Conservation (phyloP, 1,140 invertebrate species). For the Drosophila prosaltans region DNA sequence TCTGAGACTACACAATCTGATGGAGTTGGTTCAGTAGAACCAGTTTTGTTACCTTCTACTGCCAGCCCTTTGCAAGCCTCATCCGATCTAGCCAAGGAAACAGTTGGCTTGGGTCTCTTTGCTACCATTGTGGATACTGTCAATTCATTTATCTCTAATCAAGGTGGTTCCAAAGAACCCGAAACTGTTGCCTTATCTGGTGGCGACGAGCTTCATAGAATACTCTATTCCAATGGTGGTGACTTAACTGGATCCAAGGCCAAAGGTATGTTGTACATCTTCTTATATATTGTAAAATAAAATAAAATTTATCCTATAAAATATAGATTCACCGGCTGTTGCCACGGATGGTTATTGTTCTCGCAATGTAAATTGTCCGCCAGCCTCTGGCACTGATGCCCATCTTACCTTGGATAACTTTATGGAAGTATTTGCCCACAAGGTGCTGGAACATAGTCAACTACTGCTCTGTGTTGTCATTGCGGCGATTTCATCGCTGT, state of each 20-base stretch:
- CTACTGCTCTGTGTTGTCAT: slow-evolving; percentile 85
- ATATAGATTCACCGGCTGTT: slow-evolving; percentile 4
- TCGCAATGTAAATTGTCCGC: slow-evolving; percentile 22
- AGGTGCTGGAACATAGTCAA: slow-evolving; percentile 71
- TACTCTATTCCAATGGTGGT: slow-evolving; percentile 49
- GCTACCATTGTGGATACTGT: slow-evolving; percentile 76
- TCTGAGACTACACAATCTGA: not conserved
- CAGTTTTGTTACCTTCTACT: slow-evolving; percentile 38
- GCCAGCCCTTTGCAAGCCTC: slow-evolving; percentile 13
- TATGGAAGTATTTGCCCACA: slow-evolving; percentile 48
- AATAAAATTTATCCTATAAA: not conserved
- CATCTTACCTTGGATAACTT: slow-evolving; percentile 67
- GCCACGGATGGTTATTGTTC: slow-evolving; percentile 46
- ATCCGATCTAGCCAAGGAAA: slow-evolving; percentile 28
- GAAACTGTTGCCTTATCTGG: slow-evolving; percentile 24
- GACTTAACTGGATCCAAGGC: not conserved
- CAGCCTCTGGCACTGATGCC: slow-evolving; percentile 34
- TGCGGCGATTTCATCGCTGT: slow-evolving; percentile 87
- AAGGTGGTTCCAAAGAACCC: slow-evolving; percentile 40
- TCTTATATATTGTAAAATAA: not conserved
- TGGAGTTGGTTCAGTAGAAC: slow-evolving; percentile 44
- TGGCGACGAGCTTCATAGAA: slow-evolving; percentile 58
- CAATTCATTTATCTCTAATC: slow-evolving; percentile 66
- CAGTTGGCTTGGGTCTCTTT: slow-evolving; percentile 57
- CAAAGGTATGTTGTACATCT: slow-evolving; percentile 11